These are phyloP conservation scores for Sebastes schlegelii DNA, from an alignment of 2,113 vertebrate genomes.

Conservation along the genomic window DNA sequence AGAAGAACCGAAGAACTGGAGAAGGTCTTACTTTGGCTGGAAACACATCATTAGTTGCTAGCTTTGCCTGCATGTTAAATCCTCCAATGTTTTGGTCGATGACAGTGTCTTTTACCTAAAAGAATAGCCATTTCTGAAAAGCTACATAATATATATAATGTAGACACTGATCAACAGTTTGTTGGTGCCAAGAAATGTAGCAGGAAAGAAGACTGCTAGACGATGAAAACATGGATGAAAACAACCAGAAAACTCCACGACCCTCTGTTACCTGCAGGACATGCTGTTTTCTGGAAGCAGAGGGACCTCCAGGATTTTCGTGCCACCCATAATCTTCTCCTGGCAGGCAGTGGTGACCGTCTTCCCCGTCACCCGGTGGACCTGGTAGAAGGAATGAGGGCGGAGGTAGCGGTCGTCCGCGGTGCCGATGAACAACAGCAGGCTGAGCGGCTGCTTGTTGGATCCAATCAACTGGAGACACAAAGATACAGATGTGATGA, in stretches of 20 bases:
- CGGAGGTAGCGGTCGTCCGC: slow-evolving; percentile 92
- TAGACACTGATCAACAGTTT: no score
- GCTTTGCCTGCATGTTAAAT: no score
- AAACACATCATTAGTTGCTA: no score
- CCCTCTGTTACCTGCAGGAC: slow-evolving; percentile 89
- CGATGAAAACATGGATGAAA: background rate
- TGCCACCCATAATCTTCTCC: slow-evolving; percentile 88
- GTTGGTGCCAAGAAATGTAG: no score
- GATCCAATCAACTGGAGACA: slow-evolving; percentile 88
- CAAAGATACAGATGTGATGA: background rate
- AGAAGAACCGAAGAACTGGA: no score
- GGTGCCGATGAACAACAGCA: slow-evolving; percentile 97
- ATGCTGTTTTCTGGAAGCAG: slow-evolving; percentile 95
- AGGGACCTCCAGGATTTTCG: slow-evolving; percentile 94
- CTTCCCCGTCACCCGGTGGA: slow-evolving; percentile 96
- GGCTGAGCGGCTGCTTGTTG: slow-evolving; percentile 88
- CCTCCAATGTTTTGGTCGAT: no score
- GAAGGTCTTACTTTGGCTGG: no score
- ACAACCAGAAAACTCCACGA: background rate
- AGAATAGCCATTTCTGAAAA: no score
- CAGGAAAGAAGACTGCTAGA: no score
- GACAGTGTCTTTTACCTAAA: no score
- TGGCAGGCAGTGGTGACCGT: slow-evolving; percentile 94
- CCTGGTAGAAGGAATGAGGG: slow-evolving; percentile 97
- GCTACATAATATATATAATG: no score